Evolutionary conservation across 2,797 vertebrate species (phyloP), one percentile per base, ranked within the genome.

Genomic region (Tokudaia muenninki): DNA sequence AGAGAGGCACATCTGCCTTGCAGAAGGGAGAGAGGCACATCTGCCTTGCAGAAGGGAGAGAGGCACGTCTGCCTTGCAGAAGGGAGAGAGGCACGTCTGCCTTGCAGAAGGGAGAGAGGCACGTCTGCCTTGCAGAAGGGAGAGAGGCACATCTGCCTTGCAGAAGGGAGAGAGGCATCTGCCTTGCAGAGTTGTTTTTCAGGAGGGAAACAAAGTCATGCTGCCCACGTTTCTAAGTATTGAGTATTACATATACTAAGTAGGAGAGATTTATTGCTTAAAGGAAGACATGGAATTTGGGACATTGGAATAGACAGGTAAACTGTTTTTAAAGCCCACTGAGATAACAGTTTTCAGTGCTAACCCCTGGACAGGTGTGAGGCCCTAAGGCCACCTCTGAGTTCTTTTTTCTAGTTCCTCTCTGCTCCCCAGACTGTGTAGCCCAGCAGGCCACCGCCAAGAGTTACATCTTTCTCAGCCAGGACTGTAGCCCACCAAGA

Each of bases 171-270:
- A 50, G 50, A 50, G 50, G 50, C 0, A 3, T 93, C 8, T 44
- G 72, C 77, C 50, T 17, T 79, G 63, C 50, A 52, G 88, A 82
- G 52, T 22, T 24, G 34, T 41, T 65, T 59, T 67, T 87, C 70
- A 19, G 8, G 1, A 21, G 8, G 57, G 26, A 63, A 2, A 72
- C 72, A 87, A 79, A 47, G 50, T 47, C 87, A 2, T 52, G 26
- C 34, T 80, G 41, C 31, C 82, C 94, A 84, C 26, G 74, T 83
- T 82, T 93, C 74, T 92, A 83, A 78, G 26, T 87, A 67, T 14
- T 61, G 90, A 91, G n/a, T 22, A 72, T 44, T 26, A 29, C 6
- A 26, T 1, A 91, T 72, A 57, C 16, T 17, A 67, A 63, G 52
- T 6, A 93, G 70, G 19, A 94, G 44, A 92, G 77, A 72, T 75